A percentile compares a stretch with the other conserved stretches of the same genome.
Evolutionary conservation across 1,140 invertebrate genomes (phyloP).

Genomic region (Anoplolepis gracilipes): DNA sequence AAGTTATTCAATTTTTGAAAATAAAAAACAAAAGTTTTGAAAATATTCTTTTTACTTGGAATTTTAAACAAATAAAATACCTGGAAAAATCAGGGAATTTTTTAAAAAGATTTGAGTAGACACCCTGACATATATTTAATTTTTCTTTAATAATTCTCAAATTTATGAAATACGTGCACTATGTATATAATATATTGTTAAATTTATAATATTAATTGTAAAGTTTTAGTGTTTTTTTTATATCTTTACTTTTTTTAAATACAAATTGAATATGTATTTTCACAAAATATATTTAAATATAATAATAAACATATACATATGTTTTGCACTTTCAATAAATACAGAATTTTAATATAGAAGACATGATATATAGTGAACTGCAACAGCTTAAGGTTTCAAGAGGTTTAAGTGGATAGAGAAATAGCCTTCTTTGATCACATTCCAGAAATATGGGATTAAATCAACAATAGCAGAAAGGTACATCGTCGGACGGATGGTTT

Average conservation of each 20-base stretch:
- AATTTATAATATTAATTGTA: background rate
- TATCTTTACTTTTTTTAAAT: background rate
- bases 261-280: background rate
- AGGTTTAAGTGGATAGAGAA: constrained; percentile 4
- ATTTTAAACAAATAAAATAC: too few relatives aligned
- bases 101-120: too few relatives aligned
- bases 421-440: constrained; percentile 32
- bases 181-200: background rate
- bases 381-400: background rate
- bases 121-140: too few relatives aligned
- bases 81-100: too few relatives aligned
- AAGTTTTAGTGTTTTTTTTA: background rate
- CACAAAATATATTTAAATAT: background rate
- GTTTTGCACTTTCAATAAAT: too few relatives aligned
- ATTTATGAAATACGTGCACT: too few relatives aligned
- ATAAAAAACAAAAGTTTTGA: too few relatives aligned
- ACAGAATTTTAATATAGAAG: too few relatives aligned
- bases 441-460: constrained; percentile 45
- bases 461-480: background rate
- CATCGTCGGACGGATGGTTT: background rate
- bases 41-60: too few relatives aligned
- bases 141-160: background rate
- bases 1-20: too few relatives aligned
- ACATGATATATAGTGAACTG: background rate
- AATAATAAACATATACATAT: background rate